phyloP scores from a whole-genome alignment of 2,888 invertebrate genomes.

The Liodrosophila aerea region DNA sequence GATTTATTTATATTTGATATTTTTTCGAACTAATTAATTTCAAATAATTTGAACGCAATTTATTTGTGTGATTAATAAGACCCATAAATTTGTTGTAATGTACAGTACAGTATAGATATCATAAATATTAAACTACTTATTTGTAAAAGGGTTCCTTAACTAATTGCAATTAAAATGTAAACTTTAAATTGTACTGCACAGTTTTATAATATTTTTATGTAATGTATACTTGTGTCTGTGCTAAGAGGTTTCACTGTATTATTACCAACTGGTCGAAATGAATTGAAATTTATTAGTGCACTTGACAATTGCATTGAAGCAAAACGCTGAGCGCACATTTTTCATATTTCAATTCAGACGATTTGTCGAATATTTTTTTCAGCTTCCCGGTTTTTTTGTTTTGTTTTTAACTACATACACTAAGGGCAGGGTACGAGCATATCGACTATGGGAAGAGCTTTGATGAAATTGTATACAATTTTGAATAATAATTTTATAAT shows the following conservation, averaged over 20 bases:
- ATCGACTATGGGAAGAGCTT: background rate
- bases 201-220: too few relatives aligned
- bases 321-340: conserved; percentile 67
- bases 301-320: conserved; percentile 68
- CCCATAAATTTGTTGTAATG: conserved; percentile 3
- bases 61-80: conserved; percentile 42
- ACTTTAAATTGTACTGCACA: too few relatives aligned
- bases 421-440: background rate
- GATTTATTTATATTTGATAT: background rate
- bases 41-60: conserved; percentile 38
- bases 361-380: conserved; percentile 38
- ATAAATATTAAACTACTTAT: too few relatives aligned
- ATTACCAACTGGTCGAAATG: conserved; percentile 38
- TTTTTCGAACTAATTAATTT: conserved; percentile 41
- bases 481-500: too few relatives aligned
- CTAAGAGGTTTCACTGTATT: conserved; percentile 35
- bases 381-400: conserved; percentile 8
- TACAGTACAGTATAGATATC: conserved; percentile 20
- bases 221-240: background rate
- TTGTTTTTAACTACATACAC: too few relatives aligned
- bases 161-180: too few relatives aligned
- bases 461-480: background rate
- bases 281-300: conserved; percentile 72
- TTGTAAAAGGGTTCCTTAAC: too few relatives aligned
- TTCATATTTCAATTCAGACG: conserved; percentile 72